phyloP scores from a whole-genome alignment of 2,113 vertebrate genomes.

The Thymallus thymallus region DNA sequence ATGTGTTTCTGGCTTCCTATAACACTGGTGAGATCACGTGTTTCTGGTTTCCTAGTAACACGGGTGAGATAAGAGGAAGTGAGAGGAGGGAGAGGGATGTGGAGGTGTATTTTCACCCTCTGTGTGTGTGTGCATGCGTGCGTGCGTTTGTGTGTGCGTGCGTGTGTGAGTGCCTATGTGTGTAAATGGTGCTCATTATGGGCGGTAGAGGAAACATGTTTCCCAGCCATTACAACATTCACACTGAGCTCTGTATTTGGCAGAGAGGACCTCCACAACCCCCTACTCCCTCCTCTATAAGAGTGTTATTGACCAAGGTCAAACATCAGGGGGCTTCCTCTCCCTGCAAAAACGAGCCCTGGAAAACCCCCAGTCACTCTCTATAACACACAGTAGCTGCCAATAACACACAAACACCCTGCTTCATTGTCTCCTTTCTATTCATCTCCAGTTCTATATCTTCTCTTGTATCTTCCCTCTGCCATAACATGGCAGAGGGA shows the following conservation, averaged over 20 bases:
- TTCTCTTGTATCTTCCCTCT: slow-evolving; percentile 6
- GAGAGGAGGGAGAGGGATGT: slow-evolving; percentile 22
- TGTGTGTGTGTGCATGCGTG: slow-evolving; percentile 13
- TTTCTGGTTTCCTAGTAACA: slow-evolving; percentile 72
- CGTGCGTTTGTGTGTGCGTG: background rate
- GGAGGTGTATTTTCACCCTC: slow-evolving; percentile 21
- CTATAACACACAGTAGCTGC: background rate
- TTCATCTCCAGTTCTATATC: background rate
- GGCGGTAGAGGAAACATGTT: background rate
- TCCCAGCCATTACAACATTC: background rate
- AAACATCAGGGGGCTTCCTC: slow-evolving; percentile 30
- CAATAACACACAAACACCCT: background rate
- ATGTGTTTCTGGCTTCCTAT: slow-evolving; percentile 64
- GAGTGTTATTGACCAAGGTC: slow-evolving; percentile 53
- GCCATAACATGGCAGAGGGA: too few relatives aligned
- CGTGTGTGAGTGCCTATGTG: slow-evolving; percentile 9
- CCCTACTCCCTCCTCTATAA: background rate
- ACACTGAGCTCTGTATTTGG: background rate
- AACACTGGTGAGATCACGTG: slow-evolving; percentile 9
- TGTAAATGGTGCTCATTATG: background rate
- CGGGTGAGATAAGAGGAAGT: slow-evolving; percentile 25
- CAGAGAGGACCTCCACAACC: background rate
- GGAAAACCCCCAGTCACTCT: background rate
- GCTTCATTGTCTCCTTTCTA: background rate
- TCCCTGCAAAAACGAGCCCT: background rate